Evolutionary conservation across 2,888 invertebrate species (phyloP).

Genomic region (Epinotia ramella): DNA sequence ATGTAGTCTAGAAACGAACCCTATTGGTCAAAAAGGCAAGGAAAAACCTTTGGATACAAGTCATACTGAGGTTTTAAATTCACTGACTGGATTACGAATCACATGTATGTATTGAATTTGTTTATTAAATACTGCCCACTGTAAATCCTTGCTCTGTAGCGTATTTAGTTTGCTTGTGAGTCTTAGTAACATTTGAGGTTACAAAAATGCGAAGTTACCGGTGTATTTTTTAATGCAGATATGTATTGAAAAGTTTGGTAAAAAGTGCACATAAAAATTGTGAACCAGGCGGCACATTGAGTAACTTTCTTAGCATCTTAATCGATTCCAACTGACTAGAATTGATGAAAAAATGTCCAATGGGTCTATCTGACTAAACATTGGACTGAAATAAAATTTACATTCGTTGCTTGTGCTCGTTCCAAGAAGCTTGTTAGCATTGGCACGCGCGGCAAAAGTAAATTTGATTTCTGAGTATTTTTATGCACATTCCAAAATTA

Average conservation of each 20-base stretch:
- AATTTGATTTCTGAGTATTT: neutral
- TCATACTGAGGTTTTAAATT: neutral
- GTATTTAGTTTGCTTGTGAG: neutral
- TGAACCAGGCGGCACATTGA: neutral
- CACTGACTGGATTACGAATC: neutral
- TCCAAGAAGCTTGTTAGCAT: no score
- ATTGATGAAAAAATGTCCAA: neutral
- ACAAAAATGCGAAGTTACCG: neutral
- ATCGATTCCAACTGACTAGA: neutral
- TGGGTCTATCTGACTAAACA: neutral
- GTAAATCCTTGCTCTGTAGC: slow-evolving; percentile 1
- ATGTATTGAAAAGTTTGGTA: neutral
- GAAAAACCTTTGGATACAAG: neutral
- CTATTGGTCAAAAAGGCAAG: neutral
- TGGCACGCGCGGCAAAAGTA: no score
- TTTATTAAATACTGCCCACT: neutral
- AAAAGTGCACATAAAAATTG: neutral
- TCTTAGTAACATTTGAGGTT: neutral
- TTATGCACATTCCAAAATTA: neutral
- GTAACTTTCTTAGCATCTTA: neutral
- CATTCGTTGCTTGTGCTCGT: neutral
- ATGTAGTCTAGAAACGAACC: neutral
- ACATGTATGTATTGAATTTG: neutral
- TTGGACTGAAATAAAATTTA: neutral
- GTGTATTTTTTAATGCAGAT: neutral